phyloP scores from a whole-genome alignment of 2,113 vertebrate species.

The Nothoprocta perdicaria region DNA sequence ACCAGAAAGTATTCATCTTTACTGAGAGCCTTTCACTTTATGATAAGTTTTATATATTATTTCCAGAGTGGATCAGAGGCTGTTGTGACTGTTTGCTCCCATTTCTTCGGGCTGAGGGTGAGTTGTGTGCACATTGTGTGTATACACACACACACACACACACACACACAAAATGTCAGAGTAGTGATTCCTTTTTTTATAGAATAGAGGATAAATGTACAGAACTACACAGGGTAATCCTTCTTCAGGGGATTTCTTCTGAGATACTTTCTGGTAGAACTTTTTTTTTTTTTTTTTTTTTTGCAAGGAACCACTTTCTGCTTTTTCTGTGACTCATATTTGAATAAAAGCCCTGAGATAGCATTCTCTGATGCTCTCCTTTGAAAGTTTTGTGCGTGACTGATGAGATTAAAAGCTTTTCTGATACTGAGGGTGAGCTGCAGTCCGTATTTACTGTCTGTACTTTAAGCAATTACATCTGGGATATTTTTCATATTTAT shows the following conservation, averaged over 20 bases:
- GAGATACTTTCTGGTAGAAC: not conserved
- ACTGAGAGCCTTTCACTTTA: not conserved
- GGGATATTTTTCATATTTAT: not conserved
- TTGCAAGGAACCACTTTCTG: not conserved
- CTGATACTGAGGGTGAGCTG: not conserved
- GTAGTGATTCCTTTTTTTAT: slow-evolving; percentile 1
- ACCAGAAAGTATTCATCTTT: not conserved
- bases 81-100: not conserved
- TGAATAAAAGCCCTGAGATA: slow-evolving; percentile 6
- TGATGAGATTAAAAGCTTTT: not conserved
- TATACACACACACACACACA: too few relatives aligned
- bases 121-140: not conserved
- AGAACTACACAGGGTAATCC: not conserved
- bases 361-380: not conserved
- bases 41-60: not conserved
- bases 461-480: not conserved
- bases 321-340: not conserved
- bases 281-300: not conserved
- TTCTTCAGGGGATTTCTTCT: not conserved
- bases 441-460: not conserved
- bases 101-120: not conserved
- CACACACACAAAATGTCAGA: not conserved
- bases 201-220: not conserved
- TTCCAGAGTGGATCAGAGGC: not conserved
- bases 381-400: not conserved